phyloP scores from a whole-genome alignment of 2,113 vertebrate species.

The Ammodytes marinus region DNA sequence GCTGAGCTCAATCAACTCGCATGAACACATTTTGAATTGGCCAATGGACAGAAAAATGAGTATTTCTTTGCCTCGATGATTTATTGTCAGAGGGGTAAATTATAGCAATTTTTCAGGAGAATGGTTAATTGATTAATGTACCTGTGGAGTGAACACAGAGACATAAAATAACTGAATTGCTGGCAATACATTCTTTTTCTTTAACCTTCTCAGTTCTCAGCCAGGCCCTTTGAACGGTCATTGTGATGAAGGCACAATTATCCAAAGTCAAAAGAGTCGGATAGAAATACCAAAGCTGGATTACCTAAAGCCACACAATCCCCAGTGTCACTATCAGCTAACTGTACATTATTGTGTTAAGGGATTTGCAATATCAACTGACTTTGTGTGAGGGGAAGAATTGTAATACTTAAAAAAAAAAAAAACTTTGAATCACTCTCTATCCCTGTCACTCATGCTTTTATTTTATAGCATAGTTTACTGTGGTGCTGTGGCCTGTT shows the following conservation, averaged over 20 bases:
- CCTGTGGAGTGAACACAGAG: not conserved
- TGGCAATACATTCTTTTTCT: not conserved
- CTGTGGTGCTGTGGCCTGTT: no score
- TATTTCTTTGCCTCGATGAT: slow-evolving; percentile 13
- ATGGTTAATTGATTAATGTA: not conserved
- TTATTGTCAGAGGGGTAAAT: not conserved
- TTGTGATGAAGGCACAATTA: not conserved
- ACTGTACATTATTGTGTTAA: no score
- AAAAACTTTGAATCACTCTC: no score
- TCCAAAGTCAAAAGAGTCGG: not conserved
- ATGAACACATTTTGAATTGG: slow-evolving; percentile 16
- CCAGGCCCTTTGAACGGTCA: not conserved
- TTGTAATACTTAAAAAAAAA: no score
- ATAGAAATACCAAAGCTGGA: not conserved
- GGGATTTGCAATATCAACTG: no score
- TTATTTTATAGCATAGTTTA: no score
- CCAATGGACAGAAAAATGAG: not conserved
- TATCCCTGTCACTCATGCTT: no score
- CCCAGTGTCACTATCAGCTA: not conserved
- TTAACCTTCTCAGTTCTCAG: not conserved
- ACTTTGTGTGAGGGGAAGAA: no score
- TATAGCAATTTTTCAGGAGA: not conserved
- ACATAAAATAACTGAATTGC: not conserved
- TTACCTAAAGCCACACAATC: not conserved
- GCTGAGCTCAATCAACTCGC: not conserved